These are phyloP conservation scores for Limenitis camilla DNA, from an alignment of 2,888 invertebrate genomes.

Conservation along the genomic window DNA sequence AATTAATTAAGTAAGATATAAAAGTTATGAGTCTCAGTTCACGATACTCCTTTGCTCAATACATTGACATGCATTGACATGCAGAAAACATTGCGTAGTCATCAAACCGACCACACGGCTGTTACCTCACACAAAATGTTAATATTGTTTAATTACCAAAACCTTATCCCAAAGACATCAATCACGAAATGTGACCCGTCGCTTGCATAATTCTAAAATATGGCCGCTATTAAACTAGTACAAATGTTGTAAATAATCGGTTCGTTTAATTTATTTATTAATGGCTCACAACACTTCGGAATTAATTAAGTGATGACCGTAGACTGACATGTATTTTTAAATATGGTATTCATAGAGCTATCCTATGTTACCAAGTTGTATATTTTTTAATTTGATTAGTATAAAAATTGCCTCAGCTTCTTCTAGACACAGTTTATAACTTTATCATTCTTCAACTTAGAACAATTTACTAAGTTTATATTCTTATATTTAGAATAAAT, in stretches of 20 bases:
- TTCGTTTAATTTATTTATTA: constrained; percentile 4
- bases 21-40: constrained; percentile 12
- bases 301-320: no score
- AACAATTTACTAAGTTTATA: no score
- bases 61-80: constrained; percentile 27
- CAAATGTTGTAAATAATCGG: constrained; percentile 35
- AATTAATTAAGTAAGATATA: constrained; percentile 5
- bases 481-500: no score
- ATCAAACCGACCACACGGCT: constrained; percentile 26
- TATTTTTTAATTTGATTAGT: no score
- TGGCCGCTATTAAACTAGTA: constrained; percentile 45
- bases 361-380: no score
- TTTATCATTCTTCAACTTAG: no score
- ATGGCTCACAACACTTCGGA: no score
- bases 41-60: constrained; percentile 27
- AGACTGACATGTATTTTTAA: no score
- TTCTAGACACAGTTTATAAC: no score
- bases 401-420: no score
- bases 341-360: no score
- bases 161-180: constrained; percentile 62
- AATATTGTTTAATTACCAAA: constrained; percentile 65
- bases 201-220: constrained; percentile 45
- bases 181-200: constrained; percentile 58
- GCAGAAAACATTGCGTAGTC: constrained; percentile 31
- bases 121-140: constrained; percentile 55